A percentile compares a stretch with the other conserved stretches of the same genome.
Conservation (phyloP, 1,140 invertebrate species). For the Delia radicum region DNA sequence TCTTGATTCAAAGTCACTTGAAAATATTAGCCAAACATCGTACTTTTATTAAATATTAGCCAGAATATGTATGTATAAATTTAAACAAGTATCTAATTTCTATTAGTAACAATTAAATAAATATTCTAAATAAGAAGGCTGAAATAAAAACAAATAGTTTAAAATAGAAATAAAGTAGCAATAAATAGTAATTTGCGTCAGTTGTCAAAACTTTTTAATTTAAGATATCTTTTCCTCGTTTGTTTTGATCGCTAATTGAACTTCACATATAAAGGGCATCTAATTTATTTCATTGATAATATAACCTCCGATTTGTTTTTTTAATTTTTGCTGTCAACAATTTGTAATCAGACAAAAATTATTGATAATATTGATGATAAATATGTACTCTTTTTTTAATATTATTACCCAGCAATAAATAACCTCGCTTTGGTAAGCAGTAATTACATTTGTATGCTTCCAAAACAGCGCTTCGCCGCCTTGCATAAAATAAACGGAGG, state of each 20-base stretch:
- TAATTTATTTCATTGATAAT: neutral
- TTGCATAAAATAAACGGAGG: too few species aligned
- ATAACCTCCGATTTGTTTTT: neutral
- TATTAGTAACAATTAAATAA: too few species aligned
- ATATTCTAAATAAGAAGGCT: too few species aligned
- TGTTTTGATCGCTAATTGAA: neutral
- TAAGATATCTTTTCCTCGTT: neutral
- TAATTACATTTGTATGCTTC: too few species aligned
- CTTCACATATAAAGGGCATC: neutral
- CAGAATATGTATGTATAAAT: too few species aligned
- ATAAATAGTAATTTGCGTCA: neutral
- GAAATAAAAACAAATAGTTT: neutral
- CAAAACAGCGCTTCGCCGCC: too few species aligned
- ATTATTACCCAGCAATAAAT: too few species aligned
- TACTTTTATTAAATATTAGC: too few species aligned
- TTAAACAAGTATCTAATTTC: too few species aligned
- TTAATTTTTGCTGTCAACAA: neutral
- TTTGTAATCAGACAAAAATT: neutral
- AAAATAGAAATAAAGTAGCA: neutral
- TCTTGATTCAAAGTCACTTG: too few species aligned
- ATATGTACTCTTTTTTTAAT: neutral
- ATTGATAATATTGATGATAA: neutral
- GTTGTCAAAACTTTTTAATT: neutral
- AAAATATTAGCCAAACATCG: too few species aligned
- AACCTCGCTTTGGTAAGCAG: too few species aligned